Percentiles rank a stretch among this genome's conserved stretches.
Evolutionary conservation across 2,113 vertebrate species (phyloP).

Genomic region (Oreochromis aureus): DNA sequence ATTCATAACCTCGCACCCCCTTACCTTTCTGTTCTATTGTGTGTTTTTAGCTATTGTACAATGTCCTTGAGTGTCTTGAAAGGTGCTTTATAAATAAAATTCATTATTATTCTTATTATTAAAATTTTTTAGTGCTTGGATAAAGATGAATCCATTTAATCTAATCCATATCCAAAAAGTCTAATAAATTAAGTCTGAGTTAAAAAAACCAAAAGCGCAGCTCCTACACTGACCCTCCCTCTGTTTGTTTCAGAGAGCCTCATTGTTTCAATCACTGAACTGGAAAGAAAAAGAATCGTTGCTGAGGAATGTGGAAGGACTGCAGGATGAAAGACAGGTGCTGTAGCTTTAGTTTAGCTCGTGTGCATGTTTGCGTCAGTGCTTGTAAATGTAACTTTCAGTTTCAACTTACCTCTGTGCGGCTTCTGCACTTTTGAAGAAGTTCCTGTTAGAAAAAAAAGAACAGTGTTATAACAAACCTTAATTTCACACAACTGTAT

Average conservation of each 20-base stretch:
- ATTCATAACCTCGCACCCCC: too few relatives aligned
- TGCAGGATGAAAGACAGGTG: not conserved
- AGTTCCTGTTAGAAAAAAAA: constrained; percentile 65
- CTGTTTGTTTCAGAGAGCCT: not conserved
- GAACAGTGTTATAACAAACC: not conserved
- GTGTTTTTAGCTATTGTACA: too few relatives aligned
- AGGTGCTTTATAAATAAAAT: too few relatives aligned
- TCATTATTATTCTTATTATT: too few relatives aligned
- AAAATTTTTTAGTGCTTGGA: not conserved
- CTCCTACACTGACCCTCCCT: not conserved
- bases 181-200: not conserved
- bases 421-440: constrained; percentile 68
- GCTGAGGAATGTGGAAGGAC: not conserved
- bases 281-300: not conserved
- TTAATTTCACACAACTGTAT: not conserved
- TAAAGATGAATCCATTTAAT: not conserved
- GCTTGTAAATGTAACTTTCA: not conserved
- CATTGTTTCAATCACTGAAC: constrained; percentile 17
- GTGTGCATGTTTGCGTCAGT: not conserved
- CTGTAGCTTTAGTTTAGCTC: not conserved
- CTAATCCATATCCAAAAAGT: not conserved
- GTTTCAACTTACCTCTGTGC: constrained; percentile 74
- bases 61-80: too few relatives aligned
- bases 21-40: too few relatives aligned
- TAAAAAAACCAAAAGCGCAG: accelerated